Conservation (phyloP, 2,888 invertebrate species). For the Neoitamus cyanurus region DNA sequence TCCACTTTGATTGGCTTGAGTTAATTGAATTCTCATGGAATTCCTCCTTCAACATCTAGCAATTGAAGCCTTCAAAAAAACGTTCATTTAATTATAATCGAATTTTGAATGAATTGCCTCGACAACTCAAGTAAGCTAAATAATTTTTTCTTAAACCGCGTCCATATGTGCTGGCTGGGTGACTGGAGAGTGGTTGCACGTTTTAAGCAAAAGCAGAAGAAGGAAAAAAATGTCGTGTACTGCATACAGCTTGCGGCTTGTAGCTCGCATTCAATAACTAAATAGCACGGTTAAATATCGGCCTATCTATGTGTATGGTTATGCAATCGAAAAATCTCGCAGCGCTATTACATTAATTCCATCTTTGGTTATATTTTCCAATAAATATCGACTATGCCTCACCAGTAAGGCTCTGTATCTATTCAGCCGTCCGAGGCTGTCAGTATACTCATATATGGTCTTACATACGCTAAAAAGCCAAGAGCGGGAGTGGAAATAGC, state of each 20-base stretch:
- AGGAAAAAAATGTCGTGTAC: slow-evolving; percentile 2
- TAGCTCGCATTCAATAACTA: slow-evolving; percentile 26
- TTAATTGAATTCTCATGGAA: slow-evolving; percentile 25
- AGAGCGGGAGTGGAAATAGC: slow-evolving; percentile 35
- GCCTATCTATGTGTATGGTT: background rate
- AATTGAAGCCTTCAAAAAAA: background rate
- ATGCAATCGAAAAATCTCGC: slow-evolving; percentile 34
- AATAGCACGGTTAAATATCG: slow-evolving; percentile 25
- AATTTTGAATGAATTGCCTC: slow-evolving; percentile 17
- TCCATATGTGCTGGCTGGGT: background rate
- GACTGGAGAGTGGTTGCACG: background rate
- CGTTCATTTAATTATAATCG: slow-evolving; percentile 21
- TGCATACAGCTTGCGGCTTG: background rate
- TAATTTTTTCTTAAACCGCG: slow-evolving; percentile 6
- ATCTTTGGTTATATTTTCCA: slow-evolving; percentile 30
- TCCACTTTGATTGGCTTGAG: background rate
- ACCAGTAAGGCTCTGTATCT: slow-evolving; percentile 27
- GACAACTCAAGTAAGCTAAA: slow-evolving; percentile 7
- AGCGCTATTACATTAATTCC: slow-evolving; percentile 36
- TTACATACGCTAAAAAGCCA: slow-evolving; percentile 24
- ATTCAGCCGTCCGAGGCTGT: background rate
- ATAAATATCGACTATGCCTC: slow-evolving; percentile 22
- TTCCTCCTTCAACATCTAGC: background rate
- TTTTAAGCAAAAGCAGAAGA: background rate
- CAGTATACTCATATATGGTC: slow-evolving; percentile 17